A percentile compares a stretch with the other conserved stretches of the same genome.
These are phyloP conservation scores for Stratiomys singularior DNA, from an alignment of 2,888 invertebrate genomes.

Conservation along the genomic window DNA sequence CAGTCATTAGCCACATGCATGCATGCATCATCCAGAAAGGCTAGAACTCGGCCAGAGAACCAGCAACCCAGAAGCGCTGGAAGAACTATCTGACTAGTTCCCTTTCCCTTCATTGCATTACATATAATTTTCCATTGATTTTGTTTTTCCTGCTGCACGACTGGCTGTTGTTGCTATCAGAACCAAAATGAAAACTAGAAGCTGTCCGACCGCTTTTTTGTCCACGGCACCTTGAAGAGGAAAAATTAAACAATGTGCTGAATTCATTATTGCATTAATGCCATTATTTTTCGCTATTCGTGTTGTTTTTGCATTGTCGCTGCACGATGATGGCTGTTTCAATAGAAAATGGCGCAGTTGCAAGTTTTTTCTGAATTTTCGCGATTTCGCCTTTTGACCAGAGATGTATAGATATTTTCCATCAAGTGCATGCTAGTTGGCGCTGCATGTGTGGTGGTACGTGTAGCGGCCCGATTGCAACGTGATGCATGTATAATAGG, in stretches of 20 bases:
- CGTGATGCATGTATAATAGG: conserved; percentile 19
- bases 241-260: conserved; percentile 52
- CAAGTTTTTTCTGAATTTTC: conserved; percentile 44
- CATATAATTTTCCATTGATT: conserved; percentile 39
- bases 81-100: conserved; percentile 49
- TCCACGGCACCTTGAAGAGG: conserved; percentile 52
- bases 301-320: conserved; percentile 17
- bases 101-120: conserved; percentile 44
- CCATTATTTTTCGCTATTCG: conserved; percentile 42
- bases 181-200: conserved; percentile 56
- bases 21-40: background rate
- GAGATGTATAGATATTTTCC: conserved; percentile 43
- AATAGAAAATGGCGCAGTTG: conserved; percentile 50
- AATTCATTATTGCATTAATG: conserved; percentile 50
- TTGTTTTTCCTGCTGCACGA: conserved; percentile 41
- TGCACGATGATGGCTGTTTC: conserved; percentile 46
- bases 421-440: background rate
- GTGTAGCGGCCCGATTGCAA: background rate
- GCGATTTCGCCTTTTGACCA: conserved; percentile 26
- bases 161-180: conserved; percentile 18
- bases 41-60: background rate
- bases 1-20: background rate
- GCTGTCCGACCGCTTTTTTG: conserved; percentile 56
- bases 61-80: conserved; percentile 8
- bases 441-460: background rate